Conservation (phyloP, 2,113 vertebrate genomes). For the Andinoacara biseriatus region DNA sequence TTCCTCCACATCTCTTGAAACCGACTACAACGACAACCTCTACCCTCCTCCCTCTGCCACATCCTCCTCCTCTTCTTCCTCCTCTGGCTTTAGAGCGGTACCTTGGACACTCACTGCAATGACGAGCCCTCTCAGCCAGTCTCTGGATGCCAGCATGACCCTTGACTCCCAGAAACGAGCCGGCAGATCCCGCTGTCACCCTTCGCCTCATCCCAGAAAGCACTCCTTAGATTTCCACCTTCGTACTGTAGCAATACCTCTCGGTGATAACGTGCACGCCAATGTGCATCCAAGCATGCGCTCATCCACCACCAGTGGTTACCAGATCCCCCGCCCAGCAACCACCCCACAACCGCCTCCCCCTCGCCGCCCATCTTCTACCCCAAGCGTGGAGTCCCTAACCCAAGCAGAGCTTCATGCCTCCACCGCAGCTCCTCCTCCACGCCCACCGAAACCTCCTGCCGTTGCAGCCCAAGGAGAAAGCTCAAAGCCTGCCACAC, state of each 20-base stretch:
- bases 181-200: constrained; percentile 46
- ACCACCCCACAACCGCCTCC: neutral
- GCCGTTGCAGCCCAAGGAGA: constrained; percentile 28
- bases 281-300: neutral
- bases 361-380: constrained; percentile 42
- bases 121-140: constrained; percentile 46
- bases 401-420: constrained; percentile 47
- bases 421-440: constrained; percentile 57
- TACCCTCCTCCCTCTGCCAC: constrained; percentile 36
- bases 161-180: constrained; percentile 30
- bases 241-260: constrained; percentile 24
- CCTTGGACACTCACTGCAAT: constrained; percentile 24
- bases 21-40: constrained; percentile 53
- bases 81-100: constrained; percentile 7
- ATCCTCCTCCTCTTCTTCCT: constrained; percentile 60
- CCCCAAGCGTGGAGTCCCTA: constrained; percentile 56
- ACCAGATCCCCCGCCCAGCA: constrained; percentile 61
- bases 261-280: neutral
- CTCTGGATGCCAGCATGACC: constrained; percentile 35
- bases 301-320: constrained; percentile 5
- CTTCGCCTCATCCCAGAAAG: constrained; percentile 73
- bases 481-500: neutral
- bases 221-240: constrained; percentile 73
- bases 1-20: constrained; percentile 63
- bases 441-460: constrained; percentile 67